Evolutionary conservation across 2,888 invertebrate genomes (phyloP).

Genomic region (Sphaerophoria taeniata): DNA sequence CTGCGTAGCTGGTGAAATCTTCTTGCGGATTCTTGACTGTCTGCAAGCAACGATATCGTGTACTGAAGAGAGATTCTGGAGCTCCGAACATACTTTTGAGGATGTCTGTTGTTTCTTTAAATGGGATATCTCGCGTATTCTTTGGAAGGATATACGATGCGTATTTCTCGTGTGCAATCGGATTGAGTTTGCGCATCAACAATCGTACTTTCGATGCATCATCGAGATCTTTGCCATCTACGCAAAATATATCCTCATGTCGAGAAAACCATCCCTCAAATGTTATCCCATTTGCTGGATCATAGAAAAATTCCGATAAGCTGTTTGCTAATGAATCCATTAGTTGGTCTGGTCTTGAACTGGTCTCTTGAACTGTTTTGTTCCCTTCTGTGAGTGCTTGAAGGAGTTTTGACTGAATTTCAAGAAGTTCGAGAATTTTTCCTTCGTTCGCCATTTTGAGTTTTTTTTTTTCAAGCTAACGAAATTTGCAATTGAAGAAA

Average conservation of each 20-base stretch:
- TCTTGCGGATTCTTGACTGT: constrained; percentile 29
- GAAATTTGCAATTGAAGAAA: too few species aligned
- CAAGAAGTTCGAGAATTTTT: constrained; percentile 38
- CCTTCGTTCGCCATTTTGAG: constrained; percentile 14
- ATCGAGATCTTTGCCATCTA: constrained; percentile 30
- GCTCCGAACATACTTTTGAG: constrained; percentile 6
- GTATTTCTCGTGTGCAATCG: too few species aligned
- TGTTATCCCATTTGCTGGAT: constrained; percentile 1
- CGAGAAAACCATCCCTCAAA: not conserved
- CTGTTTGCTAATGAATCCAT: constrained; percentile 22
- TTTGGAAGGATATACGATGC: constrained; percentile 29
- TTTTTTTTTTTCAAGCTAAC: too few species aligned
- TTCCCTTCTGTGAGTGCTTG: constrained; percentile 1
- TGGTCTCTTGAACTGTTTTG: not conserved
- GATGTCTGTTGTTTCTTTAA: not conserved
- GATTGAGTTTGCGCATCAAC: constrained; percentile 36
- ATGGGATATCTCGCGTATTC: not conserved
- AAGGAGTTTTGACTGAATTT: constrained; percentile 28
- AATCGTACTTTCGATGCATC: constrained; percentile 38
- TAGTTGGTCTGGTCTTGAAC: too few species aligned
- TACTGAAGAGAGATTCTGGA: not conserved
- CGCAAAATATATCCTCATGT: constrained; percentile 27
- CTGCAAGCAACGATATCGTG: constrained; percentile 30
- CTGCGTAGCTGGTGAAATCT: constrained; percentile 41
- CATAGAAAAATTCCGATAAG: not conserved